A percentile compares a stretch with the other conserved stretches of the same genome.
Conservation (phyloP, 2,888 invertebrate species). For the Ennomos quercinarius region DNA sequence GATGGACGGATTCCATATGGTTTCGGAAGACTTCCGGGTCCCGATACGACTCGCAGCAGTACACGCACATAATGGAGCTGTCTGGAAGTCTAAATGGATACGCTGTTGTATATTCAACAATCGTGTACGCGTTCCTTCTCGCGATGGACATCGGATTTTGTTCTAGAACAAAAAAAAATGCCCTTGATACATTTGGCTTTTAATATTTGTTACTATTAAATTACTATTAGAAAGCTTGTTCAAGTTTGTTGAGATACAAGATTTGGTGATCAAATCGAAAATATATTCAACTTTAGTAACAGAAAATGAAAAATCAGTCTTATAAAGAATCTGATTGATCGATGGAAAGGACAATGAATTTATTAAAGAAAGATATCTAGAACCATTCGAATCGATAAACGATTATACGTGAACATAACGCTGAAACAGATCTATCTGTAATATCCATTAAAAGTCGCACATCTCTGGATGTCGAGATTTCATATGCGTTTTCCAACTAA, state of each 20-base stretch:
- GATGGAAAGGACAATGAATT: too few species aligned
- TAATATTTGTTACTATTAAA: slow-evolving; percentile 1
- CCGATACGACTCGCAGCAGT: slow-evolving; percentile 61
- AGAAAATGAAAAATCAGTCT: too few species aligned
- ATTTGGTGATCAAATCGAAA: background rate
- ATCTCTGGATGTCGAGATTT: slow-evolving; percentile 64
- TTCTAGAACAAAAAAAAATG: slow-evolving; percentile 75
- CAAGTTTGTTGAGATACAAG: background rate
- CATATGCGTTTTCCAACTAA: slow-evolving; percentile 64
- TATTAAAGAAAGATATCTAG: too few species aligned
- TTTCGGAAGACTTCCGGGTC: slow-evolving; percentile 50
- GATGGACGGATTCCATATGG: slow-evolving; percentile 52
- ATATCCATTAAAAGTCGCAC: slow-evolving; percentile 38
- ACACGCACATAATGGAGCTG: slow-evolving; percentile 65
- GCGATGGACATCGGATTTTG: slow-evolving; percentile 63
- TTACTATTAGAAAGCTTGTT: background rate
- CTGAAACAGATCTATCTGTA: background rate
- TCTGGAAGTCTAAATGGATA: slow-evolving; percentile 71
- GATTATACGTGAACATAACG: too few species aligned
- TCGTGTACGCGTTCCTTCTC: slow-evolving; percentile 67
- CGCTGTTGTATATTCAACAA: slow-evolving; percentile 66
- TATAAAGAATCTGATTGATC: too few species aligned
- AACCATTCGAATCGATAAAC: too few species aligned
- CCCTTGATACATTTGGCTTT: slow-evolving; percentile 19
- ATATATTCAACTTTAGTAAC: too few species aligned